These are phyloP conservation scores for Caenorhabditis sinica DNA, from an alignment of 2,888 invertebrate genomes.

Conservation along the genomic window DNA sequence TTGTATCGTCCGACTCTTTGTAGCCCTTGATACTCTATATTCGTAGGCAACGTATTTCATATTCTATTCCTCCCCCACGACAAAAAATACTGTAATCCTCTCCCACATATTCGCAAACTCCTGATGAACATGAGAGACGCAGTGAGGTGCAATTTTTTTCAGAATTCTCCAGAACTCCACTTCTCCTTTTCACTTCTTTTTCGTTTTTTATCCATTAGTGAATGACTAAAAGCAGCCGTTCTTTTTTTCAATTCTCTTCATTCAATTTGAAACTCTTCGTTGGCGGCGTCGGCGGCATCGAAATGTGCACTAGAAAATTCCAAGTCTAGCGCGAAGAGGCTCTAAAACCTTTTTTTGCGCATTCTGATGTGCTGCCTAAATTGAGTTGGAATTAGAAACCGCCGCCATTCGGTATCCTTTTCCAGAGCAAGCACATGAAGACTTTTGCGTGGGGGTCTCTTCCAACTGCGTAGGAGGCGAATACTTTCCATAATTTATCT, in stretches of 20 bases:
- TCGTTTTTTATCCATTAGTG: slow-evolving; percentile 30
- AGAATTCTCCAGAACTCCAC: slow-evolving; percentile 18
- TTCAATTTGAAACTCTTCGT: slow-evolving; percentile 54
- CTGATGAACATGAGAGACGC: neutral
- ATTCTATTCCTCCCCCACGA: neutral
- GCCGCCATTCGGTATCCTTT: slow-evolving; percentile 39
- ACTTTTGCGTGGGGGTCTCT: slow-evolving; percentile 10
- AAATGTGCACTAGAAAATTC: slow-evolving; percentile 15
- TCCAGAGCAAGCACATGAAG: slow-evolving; percentile 27
- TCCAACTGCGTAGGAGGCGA: neutral
- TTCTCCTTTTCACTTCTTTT: slow-evolving; percentile 24
- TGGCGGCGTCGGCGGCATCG: slow-evolving; percentile 6
- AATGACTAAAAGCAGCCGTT: slow-evolving; percentile 43
- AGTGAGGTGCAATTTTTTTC: slow-evolving; percentile 1
- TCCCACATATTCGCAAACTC: neutral
- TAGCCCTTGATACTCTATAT: slow-evolving; percentile 1
- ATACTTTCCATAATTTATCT: slow-evolving; percentile 6
- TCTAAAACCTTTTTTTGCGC: slow-evolving; percentile 34
- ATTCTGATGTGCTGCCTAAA: slow-evolving; percentile 50
- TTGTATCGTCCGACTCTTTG: neutral
- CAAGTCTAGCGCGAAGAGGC: slow-evolving; percentile 2
- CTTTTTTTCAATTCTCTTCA: slow-evolving; percentile 33
- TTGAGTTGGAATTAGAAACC: slow-evolving; percentile 58
- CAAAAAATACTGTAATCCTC: neutral
- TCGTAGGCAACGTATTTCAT: neutral